Evolutionary conservation across 1,140 invertebrate species (phyloP).

Genomic region (Helicorthomorpha holstii): DNA sequence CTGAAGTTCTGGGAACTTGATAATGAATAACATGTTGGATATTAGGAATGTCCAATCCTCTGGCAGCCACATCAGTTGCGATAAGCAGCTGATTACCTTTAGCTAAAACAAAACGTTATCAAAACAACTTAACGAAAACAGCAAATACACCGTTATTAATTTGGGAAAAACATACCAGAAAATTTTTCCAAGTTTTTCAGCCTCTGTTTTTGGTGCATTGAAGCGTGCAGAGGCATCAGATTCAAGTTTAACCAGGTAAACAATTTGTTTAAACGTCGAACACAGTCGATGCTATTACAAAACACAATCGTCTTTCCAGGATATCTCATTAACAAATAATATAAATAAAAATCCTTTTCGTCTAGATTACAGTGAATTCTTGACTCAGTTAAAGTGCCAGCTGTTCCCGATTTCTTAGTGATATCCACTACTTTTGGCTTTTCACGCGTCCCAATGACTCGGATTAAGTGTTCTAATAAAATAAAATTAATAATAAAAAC

Average conservation of each 20-base stretch:
- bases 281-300: conserved; percentile 90
- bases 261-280: conserved; percentile 62
- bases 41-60: conserved; percentile 87
- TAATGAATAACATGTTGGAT: conserved; percentile 95
- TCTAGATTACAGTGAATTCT: conserved; percentile 50
- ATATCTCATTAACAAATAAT: conserved; percentile 74
- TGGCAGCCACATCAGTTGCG: conserved; percentile 92
- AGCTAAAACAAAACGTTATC: conserved; percentile 3
- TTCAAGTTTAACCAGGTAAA: conserved; percentile 58
- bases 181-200: conserved; percentile 89
- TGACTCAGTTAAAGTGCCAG: conserved; percentile 63
- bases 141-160: no score
- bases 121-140: no score
- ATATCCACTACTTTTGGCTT: conserved; percentile 88
- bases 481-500: no score
- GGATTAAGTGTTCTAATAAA: conserved; percentile 22
- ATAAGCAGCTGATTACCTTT: conserved; percentile 43
- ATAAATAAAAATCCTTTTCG: conserved; percentile 82
- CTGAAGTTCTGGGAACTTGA: conserved; percentile 85
- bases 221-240: conserved; percentile 76
- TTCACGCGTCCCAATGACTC: conserved; percentile 53
- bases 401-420: conserved; percentile 50
- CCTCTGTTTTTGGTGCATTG: conserved; percentile 85
- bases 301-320: conserved; percentile 86
- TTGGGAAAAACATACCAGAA: conserved; percentile 35